A percentile compares a stretch with the other conserved stretches of the same genome.
These are phyloP conservation scores for Phrynocephalus versicolor DNA, from an alignment of 2,113 vertebrate species.

Conservation along the genomic window DNA sequence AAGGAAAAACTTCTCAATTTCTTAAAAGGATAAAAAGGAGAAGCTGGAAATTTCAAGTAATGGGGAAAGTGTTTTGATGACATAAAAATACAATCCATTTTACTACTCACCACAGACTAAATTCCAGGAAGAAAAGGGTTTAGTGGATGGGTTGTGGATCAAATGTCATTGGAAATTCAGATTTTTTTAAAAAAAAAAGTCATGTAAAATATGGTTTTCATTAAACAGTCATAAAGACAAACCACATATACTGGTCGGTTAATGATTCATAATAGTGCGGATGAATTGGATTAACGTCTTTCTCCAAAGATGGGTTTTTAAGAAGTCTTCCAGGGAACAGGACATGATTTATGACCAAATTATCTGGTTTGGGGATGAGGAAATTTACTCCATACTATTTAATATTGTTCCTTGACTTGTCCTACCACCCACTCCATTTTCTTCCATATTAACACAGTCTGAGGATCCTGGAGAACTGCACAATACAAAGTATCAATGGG, in stretches of 20 bases:
- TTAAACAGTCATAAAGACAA: conserved; percentile 21
- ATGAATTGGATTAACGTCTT: conserved; percentile 1
- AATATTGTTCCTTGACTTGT: background rate
- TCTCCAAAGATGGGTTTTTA: background rate
- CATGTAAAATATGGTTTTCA: conserved; percentile 28
- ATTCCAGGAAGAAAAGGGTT: conserved; percentile 30
- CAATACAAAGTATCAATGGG: background rate
- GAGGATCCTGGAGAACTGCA: background rate
- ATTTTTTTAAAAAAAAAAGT: background rate
- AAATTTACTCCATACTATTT: background rate
- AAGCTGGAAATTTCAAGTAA: conserved; percentile 28
- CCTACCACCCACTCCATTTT: too few relatives aligned
- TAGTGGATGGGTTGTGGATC: background rate
- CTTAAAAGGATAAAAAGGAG: conserved; percentile 31
- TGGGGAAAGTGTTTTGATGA: conserved; percentile 22
- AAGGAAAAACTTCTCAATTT: too few relatives aligned
- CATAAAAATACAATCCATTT: conserved; percentile 34
- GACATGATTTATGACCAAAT: background rate
- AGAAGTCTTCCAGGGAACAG: background rate
- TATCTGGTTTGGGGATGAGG: background rate
- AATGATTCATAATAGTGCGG: conserved; percentile 13
- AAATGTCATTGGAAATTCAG: conserved; percentile 16
- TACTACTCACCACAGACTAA: conserved; percentile 25
- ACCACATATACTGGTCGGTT: conserved; percentile 23
- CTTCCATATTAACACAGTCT: background rate